Percentiles rank a stretch among this genome's conserved stretches.
phyloP scores from a whole-genome alignment of 2,113 vertebrate species.

The Ptilonorhynchus violaceus region DNA sequence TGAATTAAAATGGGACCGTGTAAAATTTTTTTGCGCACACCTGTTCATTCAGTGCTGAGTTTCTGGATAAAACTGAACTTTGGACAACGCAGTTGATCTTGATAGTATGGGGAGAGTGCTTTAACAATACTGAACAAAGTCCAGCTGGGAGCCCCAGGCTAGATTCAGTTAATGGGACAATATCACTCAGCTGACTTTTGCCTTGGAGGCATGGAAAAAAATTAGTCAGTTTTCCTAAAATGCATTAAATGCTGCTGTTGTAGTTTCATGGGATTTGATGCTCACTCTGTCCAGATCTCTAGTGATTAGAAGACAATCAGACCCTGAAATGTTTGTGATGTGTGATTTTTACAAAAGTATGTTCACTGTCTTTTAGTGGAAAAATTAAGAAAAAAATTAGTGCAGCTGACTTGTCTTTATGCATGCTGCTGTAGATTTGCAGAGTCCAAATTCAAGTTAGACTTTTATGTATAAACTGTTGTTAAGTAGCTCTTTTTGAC shows the following conservation, averaged over 20 bases:
- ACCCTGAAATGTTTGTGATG: not conserved
- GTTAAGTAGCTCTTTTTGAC: not conserved
- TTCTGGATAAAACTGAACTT: slow-evolving; percentile 4
- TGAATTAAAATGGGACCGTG: not conserved
- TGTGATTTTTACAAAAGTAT: not conserved
- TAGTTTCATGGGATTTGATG: not conserved
- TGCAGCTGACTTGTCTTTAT: not conserved
- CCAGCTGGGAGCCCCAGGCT: not conserved
- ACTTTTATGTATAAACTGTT: not conserved
- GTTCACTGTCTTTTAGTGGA: not conserved
- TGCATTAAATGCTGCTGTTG: not conserved
- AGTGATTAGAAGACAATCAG: not conserved
- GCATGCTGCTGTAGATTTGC: not conserved
- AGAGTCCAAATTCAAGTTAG: not conserved
- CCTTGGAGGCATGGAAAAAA: not conserved
- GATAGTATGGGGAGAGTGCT: not conserved
- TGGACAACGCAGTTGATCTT: not conserved
- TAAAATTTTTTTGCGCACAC: not conserved
- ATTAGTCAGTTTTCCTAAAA: not conserved
- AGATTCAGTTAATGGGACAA: not conserved
- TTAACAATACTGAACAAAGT: not conserved
- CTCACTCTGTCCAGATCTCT: not conserved
- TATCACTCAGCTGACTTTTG: not conserved
- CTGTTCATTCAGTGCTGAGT: not conserved
- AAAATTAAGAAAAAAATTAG: not conserved